Evolutionary conservation across 53 echinoderm and acorn worm species (phyloP).

Genomic region (Astropecten irregularis): DNA sequence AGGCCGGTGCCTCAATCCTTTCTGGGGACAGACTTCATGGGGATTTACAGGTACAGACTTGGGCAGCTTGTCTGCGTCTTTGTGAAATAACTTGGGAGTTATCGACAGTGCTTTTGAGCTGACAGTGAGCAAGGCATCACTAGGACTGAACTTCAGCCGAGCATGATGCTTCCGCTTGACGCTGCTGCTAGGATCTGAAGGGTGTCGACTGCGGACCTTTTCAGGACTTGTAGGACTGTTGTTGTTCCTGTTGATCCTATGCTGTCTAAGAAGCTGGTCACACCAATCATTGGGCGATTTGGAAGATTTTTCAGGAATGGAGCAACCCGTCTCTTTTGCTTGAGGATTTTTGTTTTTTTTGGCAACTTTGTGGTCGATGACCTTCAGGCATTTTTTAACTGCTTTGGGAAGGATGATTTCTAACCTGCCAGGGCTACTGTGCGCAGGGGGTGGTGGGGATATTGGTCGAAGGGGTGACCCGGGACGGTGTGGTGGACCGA

Average conservation of each 20-base stretch:
- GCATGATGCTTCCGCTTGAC: constrained; percentile 7
- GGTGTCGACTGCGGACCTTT: constrained; percentile 24
- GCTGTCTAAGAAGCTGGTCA: constrained; percentile 20
- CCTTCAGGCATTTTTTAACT: constrained; percentile 12
- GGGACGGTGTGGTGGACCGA: neutral
- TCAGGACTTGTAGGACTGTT: constrained; percentile 39
- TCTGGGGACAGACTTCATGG: neutral
- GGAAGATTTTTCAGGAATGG: neutral
- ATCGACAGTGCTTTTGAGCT: constrained; percentile 26
- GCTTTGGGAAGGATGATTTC: constrained; percentile 32
- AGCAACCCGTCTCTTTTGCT: neutral
- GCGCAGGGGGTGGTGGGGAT: constrained; percentile 14
- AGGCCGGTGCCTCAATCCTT: neutral
- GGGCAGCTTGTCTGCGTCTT: constrained; percentile 1
- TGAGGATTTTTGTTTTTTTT: constrained; percentile 15
- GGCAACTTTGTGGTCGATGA: neutral
- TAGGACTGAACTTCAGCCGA: constrained; percentile 43
- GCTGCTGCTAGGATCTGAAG: constrained; percentile 25
- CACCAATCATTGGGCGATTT: neutral
- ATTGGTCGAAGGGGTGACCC: constrained; percentile 6
- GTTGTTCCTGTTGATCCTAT: constrained; percentile 41
- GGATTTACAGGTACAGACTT: neutral
- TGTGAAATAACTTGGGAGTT: constrained; percentile 35
- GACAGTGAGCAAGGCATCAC: constrained; percentile 26
- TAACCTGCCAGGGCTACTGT: neutral